phyloP scores from a whole-genome alignment of 2,797 vertebrate genomes.

The Microchirus variegatus region DNA sequence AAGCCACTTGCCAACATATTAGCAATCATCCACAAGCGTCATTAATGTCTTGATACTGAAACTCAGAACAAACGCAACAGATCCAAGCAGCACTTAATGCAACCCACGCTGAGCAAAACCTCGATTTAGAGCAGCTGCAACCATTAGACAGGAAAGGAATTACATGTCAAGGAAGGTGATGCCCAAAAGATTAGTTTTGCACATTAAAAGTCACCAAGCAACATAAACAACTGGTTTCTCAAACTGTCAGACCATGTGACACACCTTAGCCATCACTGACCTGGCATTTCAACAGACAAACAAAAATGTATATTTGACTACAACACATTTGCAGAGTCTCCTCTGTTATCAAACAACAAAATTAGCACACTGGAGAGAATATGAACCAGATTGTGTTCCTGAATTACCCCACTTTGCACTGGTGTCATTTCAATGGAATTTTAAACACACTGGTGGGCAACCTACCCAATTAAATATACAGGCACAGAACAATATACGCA shows the following conservation, averaged over 20 bases:
- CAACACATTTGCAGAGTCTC: conserved; percentile 7
- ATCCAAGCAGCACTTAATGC: conserved; percentile 13
- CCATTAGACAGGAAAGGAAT: conserved; percentile 8
- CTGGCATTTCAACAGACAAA: conserved; percentile 33
- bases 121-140: conserved; percentile 15
- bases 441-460: conserved; percentile 72
- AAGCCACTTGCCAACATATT: conserved; percentile 3
- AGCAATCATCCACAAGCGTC: neutral
- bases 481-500: conserved; percentile 40
- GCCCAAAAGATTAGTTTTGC: conserved; percentile 21
- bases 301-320: conserved; percentile 19
- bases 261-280: conserved; percentile 31
- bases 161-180: conserved; percentile 2
- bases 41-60: conserved; percentile 13
- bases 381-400: conserved; percentile 63
- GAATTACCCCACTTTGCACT: conserved; percentile 63
- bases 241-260: conserved; percentile 35
- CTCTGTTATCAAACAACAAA: conserved; percentile 44
- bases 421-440: conserved; percentile 72
- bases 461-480: conserved; percentile 70
- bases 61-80: conserved; percentile 29
- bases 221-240: conserved; percentile 20
- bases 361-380: conserved; percentile 47
- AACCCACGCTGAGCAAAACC: conserved; percentile 14
- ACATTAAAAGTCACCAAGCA: conserved; percentile 14